Conservation (phyloP, 2,888 invertebrate genomes). For the Tridacna crocea region DNA sequence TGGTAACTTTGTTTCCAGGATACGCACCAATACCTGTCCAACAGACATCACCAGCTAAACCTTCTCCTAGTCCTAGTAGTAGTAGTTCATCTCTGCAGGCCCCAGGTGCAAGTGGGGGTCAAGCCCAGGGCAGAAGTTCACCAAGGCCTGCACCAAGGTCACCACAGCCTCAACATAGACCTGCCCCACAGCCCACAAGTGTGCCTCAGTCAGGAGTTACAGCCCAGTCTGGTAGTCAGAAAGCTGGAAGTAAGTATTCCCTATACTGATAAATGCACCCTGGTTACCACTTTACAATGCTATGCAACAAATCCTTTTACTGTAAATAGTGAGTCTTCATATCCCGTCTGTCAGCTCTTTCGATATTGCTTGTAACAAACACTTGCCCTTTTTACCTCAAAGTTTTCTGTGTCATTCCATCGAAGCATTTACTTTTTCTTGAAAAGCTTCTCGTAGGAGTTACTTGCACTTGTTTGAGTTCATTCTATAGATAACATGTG, state of each 20-base stretch:
- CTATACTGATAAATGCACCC: neutral
- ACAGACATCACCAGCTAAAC: conserved; percentile 50
- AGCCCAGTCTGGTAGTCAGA: conserved; percentile 14
- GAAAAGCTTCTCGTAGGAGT: too few species aligned
- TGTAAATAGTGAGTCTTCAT: too few species aligned
- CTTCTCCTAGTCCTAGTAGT: conserved; percentile 49
- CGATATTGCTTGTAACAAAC: too few species aligned
- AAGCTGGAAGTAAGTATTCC: conserved; percentile 27
- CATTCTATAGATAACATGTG: too few species aligned
- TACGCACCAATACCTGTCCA: conserved; percentile 79
- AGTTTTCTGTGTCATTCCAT: too few species aligned
- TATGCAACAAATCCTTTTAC: too few species aligned
- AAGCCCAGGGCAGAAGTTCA: conserved; percentile 52
- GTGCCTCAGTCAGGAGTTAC: neutral
- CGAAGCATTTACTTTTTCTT: too few species aligned
- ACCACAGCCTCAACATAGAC: conserved; percentile 56
- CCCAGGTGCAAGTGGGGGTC: conserved; percentile 51
- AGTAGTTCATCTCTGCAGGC: conserved; percentile 57
- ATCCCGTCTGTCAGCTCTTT: too few species aligned
- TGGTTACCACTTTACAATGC: too few species aligned
- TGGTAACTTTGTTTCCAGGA: conserved; percentile 62
- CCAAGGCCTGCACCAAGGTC: conserved; percentile 61
- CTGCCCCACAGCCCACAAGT: conserved; percentile 28
- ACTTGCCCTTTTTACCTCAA: too few species aligned
- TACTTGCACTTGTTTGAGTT: too few species aligned